Evolutionary conservation across 2,888 invertebrate genomes (phyloP).

Genomic region (Erpobdella octoculata): DNA sequence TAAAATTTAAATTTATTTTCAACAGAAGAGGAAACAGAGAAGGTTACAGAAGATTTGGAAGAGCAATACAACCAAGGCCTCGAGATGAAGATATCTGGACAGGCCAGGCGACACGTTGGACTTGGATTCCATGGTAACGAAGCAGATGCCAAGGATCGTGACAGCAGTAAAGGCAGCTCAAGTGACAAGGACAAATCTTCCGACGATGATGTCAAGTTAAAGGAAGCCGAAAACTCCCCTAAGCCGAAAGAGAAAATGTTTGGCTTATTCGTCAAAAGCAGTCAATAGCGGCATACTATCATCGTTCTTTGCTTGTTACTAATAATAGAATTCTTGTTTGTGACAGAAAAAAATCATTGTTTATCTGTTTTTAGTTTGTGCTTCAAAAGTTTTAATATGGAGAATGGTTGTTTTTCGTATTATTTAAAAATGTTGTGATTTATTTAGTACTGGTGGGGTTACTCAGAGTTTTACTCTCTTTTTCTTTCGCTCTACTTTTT

Average conservation of each 20-base stretch:
- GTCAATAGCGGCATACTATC: no score
- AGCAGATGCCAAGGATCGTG: not conserved
- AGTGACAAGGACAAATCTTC: not conserved
- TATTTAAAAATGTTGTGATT: no score
- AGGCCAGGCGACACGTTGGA: slow-evolving; percentile 43
- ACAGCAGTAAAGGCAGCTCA: not conserved
- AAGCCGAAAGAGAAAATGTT: not conserved
- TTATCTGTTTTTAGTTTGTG: no score
- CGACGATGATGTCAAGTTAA: not conserved
- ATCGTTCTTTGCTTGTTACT: no score
- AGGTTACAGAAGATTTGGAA: slow-evolving; percentile 40
- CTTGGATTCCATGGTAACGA: slow-evolving; percentile 43
- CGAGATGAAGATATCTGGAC: slow-evolving; percentile 43
- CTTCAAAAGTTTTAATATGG: no score
- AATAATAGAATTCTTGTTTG: no score
- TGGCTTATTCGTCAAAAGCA: not conserved
- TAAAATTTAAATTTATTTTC: not conserved
- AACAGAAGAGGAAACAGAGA: slow-evolving; percentile 33
- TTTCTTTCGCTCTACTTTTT: no score
- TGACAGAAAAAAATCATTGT: no score
- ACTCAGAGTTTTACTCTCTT: no score
- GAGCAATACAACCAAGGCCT: slow-evolving; percentile 46
- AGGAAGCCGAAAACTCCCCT: not conserved
- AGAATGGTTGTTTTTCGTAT: no score
- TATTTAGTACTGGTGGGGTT: no score